Percentiles rank a stretch among this genome's conserved stretches.
Evolutionary conservation across 2,797 vertebrate genomes (phyloP).

Genomic region (Aldrovandia affinis): DNA sequence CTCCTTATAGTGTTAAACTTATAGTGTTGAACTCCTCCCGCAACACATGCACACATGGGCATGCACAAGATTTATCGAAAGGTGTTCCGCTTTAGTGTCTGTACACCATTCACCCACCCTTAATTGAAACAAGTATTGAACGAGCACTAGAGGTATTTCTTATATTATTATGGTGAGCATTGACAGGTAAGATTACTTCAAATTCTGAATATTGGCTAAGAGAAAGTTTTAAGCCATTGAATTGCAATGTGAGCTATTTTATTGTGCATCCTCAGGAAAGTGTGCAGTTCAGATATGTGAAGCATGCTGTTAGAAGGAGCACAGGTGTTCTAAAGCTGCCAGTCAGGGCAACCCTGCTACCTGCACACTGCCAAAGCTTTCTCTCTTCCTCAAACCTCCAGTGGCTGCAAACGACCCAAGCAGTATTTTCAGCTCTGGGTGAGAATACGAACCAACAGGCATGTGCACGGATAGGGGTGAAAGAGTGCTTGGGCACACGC

Average conservation of each 20-base stretch:
- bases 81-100: background rate
- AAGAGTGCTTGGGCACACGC: too few relatives aligned
- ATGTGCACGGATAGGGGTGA: too few relatives aligned
- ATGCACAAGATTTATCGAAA: background rate
- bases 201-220: background rate
- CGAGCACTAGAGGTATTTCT: background rate
- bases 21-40: too few relatives aligned
- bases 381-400: background rate
- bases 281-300: constrained; percentile 18
- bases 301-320: constrained; percentile 5
- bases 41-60: background rate
- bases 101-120: background rate
- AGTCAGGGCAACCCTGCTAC: constrained; percentile 25
- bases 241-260: constrained; percentile 12
- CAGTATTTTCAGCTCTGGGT: background rate
- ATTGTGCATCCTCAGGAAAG: constrained; percentile 2
- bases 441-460: background rate
- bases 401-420: constrained; percentile 6
- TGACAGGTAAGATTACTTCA: constrained; percentile 15
- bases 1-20: too few relatives aligned
- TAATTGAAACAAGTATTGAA: background rate
- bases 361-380: constrained; percentile 22
- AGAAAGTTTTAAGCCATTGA: constrained; percentile 9
- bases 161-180: constrained; percentile 7
- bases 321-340: constrained; percentile 20